Base-by-base conservation (phyloP, 2,888 invertebrate species). In the Himalopsyche kuldschensis region DNA sequence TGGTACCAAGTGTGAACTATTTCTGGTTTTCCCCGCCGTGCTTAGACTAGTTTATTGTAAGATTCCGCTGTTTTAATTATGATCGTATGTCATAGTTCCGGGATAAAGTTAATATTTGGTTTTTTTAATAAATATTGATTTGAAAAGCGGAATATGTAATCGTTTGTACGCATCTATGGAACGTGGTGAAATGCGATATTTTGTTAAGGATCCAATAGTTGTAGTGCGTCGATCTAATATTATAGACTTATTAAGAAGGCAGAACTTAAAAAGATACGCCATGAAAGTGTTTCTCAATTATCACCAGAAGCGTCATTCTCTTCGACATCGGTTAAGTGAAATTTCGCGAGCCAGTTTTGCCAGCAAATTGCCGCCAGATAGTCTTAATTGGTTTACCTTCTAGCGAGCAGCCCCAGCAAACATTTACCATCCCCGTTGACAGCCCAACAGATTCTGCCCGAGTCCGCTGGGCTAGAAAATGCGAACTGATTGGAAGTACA, bases 401-500 rank as follows among this genome's bases (percentile, higher is more conserved):
- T 47, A 77, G 81, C 84, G 35, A 82, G 78, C 82, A 63, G 79
- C 30, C 75, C 79, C 79, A 76, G 79, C 84, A 84, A 84, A 84
- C 84, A 82, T 78, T 82, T 55, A 78, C 81, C 63, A 27, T 75
- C 84, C 78, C 46, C 35, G 69, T 76, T 79, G 80, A 76, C 77
- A 47, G 55, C 31, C 79, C 63, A 78, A 78, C 78, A 27, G 47
- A 46, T 27, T 31, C 78, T 47, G 48, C 75, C 48, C 27, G 35
- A 4, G 35, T 78, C 41, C 76, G 79, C 46, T 81, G 41, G 79
- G 17, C 82, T 82, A 84, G 84, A 85, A 85, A 85, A 85, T 82
- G 84, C 84, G 85, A 82, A 82, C 85, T 85, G 85, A 85, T 85
- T 85, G 85, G 82, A 82, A 85, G 84, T 46, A 75, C 82, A 85